These are phyloP conservation scores for Mustela lutreola DNA, from an alignment of 2,113 vertebrate genomes.

Conservation along the genomic window DNA sequence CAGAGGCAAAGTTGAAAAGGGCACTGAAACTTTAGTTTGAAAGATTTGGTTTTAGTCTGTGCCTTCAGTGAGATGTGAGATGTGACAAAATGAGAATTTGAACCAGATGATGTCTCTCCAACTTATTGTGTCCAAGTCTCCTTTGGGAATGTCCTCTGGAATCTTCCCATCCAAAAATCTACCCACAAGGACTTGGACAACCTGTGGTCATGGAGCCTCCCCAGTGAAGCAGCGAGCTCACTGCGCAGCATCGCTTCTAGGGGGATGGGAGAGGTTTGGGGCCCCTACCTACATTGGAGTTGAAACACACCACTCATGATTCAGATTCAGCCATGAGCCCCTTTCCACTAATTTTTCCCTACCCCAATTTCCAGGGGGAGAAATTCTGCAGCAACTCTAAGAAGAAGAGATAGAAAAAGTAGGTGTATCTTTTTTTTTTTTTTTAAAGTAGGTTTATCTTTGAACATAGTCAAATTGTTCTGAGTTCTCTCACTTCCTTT, in stretches of 20 bases:
- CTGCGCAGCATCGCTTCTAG: not conserved
- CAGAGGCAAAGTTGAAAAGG: not conserved
- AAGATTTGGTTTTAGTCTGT: not conserved
- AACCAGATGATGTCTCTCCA: not conserved
- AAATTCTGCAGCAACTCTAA: not conserved
- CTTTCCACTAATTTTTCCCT: not conserved
- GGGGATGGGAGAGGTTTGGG: fast-evolving
- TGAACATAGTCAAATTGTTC: not conserved
- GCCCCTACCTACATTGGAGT: not conserved
- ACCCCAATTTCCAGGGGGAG: not conserved
- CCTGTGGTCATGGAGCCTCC: not conserved
- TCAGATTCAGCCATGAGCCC: not conserved
- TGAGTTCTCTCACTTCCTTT: not conserved
- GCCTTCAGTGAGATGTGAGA: not conserved
- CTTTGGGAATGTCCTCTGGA: not conserved
- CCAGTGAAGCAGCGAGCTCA: not conserved
- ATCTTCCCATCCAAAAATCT: not conserved
- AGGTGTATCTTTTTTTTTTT: not conserved
- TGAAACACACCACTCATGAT: not conserved
- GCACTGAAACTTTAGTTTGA: not conserved
- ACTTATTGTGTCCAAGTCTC: not conserved
- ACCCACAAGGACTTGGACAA: not conserved
- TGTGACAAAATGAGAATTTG: not conserved
- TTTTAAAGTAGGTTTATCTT: not conserved
- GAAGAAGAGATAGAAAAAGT: not conserved